These are phyloP conservation scores for Calidris pugnax DNA, from an alignment of 2,113 vertebrate genomes.

Conservation along the genomic window DNA sequence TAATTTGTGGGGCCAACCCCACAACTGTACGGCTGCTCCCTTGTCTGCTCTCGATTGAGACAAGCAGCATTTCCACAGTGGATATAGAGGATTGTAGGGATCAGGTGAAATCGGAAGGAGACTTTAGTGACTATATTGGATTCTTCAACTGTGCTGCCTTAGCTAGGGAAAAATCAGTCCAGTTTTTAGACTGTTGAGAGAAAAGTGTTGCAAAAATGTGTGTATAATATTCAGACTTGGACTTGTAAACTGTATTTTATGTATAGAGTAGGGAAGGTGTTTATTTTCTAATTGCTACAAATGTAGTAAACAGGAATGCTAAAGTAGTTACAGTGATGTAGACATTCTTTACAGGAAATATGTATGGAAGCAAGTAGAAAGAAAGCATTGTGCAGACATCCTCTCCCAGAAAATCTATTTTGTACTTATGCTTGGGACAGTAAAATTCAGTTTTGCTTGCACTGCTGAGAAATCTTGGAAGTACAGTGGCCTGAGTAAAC, in stretches of 20 bases:
- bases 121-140: background rate
- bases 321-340: background rate
- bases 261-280: background rate
- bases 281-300: background rate
- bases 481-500: background rate
- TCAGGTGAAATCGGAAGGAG: background rate
- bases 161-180: background rate
- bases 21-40: background rate
- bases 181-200: background rate
- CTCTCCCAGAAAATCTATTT: background rate
- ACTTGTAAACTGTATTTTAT: background rate
- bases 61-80: background rate
- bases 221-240: background rate
- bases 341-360: background rate
- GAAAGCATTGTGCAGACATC: background rate
- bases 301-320: background rate
- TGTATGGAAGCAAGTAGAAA: background rate
- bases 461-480: background rate
- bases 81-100: background rate
- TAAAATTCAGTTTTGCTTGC: background rate
- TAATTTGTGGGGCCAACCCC: background rate
- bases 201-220: background rate
- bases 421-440: background rate
- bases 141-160: background rate
- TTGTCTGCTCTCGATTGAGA: background rate